Conservation (phyloP, 2,797 vertebrate genomes). For the Cheirogaleus major region DNA sequence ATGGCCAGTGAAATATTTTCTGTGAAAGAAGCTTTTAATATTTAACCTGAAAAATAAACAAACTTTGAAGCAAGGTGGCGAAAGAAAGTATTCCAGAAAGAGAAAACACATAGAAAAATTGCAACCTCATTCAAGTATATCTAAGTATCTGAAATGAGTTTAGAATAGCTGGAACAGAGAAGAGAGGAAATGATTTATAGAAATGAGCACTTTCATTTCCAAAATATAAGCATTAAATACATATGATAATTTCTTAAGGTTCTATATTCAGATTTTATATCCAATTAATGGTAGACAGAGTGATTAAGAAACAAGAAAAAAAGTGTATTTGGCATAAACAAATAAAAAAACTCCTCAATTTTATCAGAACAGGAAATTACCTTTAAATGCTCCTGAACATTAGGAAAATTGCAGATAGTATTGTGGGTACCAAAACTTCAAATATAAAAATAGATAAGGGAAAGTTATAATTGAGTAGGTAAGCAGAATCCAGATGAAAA, state of each 20-base stretch:
- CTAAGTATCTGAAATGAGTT: background rate
- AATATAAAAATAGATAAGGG: background rate
- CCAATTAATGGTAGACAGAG: background rate
- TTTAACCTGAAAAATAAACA: background rate
- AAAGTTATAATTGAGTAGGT: background rate
- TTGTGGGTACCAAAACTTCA: background rate
- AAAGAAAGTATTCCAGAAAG: background rate
- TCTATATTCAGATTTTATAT: background rate
- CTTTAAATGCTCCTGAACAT: background rate
- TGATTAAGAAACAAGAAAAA: background rate
- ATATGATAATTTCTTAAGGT: background rate
- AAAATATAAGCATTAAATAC: background rate
- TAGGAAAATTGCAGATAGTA: background rate
- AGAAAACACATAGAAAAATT: background rate
- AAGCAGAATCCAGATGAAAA: background rate
- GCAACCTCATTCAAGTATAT: background rate
- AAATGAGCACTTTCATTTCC: background rate
- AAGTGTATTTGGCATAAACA: background rate
- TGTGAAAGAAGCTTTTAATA: background rate
- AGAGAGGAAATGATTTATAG: background rate
- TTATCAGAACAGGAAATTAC: background rate
- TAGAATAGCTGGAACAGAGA: background rate
- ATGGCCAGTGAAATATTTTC: background rate
- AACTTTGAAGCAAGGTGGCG: background rate
- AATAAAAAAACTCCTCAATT: background rate